Conservation (phyloP, 2,113 vertebrate genomes). For the Sisor rabdophorus region DNA sequence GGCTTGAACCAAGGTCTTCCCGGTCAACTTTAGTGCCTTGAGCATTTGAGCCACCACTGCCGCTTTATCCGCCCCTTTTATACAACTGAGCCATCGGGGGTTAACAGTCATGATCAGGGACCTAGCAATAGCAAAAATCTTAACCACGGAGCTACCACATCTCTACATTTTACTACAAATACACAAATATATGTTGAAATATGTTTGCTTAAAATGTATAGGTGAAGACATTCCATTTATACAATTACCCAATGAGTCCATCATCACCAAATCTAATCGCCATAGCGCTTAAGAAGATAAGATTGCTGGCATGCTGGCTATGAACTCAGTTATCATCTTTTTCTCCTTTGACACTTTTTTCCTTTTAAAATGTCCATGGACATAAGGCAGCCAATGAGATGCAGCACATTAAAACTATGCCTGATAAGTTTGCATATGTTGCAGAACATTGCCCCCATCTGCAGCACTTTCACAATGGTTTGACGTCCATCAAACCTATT, state of each 20-base stretch:
- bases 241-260: constrained; percentile 27
- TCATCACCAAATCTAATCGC: constrained; percentile 31
- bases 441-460: constrained; percentile 63
- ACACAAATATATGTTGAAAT: constrained; percentile 16
- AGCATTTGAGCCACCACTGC: too few relatives aligned
- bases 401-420: constrained; percentile 68
- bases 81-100: too few relatives aligned
- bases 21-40: too few relatives aligned
- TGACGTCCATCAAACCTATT: constrained; percentile 48
- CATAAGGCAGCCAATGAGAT: constrained; percentile 73
- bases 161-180: neutral
- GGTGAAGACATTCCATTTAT: constrained; percentile 3
- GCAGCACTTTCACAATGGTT: constrained; percentile 48
- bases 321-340: constrained; percentile 67
- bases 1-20: too few relatives aligned
- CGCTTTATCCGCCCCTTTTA: too few relatives aligned
- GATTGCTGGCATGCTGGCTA: constrained; percentile 68
- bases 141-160: too few relatives aligned
- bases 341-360: constrained; percentile 37
- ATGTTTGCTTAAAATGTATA: constrained; percentile 20
- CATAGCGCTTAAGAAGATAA: constrained; percentile 36
- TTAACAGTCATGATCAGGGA: too few relatives aligned
- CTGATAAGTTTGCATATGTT: constrained; percentile 67
- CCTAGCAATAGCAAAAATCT: too few relatives aligned
- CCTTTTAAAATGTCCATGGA: constrained; percentile 58